Evolutionary conservation across 2,113 vertebrate species (phyloP).

Genomic region (Micronycteris hirsuta): DNA sequence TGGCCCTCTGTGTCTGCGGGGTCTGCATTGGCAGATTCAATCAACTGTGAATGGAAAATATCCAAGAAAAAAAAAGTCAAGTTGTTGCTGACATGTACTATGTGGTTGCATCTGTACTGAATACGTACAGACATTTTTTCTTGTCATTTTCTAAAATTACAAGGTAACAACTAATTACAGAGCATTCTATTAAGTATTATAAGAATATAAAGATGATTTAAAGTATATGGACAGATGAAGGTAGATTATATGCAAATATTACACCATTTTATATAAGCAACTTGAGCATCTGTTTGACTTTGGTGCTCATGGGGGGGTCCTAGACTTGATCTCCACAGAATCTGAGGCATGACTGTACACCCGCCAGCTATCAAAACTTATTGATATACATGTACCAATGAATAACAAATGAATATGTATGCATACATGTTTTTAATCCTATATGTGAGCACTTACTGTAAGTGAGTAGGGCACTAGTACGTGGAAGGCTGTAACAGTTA

Average conservation of each 20-base stretch:
- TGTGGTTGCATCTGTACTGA: neutral
- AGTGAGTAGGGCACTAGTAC: neutral
- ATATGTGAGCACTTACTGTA: neutral
- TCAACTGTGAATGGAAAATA: neutral
- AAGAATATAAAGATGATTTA: neutral
- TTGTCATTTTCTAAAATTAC: neutral
- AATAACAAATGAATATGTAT: neutral
- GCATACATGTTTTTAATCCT: neutral
- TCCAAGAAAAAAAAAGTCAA: neutral
- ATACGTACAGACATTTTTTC: neutral
- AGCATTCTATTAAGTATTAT: neutral
- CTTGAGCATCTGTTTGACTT: neutral
- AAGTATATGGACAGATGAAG: neutral
- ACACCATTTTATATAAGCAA: neutral
- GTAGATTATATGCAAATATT: neutral
- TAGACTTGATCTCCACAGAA: neutral
- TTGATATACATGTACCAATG: neutral
- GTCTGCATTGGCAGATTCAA: neutral
- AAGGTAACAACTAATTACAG: neutral
- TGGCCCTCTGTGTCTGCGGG: neutral
- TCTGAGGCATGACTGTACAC: neutral
- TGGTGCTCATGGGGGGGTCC: neutral
- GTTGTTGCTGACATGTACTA: neutral
- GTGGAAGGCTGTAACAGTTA: neutral
- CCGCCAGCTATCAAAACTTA: neutral